Conservation (phyloP, 2,797 vertebrate genomes). For the Hephaestus fuliginosus region DNA sequence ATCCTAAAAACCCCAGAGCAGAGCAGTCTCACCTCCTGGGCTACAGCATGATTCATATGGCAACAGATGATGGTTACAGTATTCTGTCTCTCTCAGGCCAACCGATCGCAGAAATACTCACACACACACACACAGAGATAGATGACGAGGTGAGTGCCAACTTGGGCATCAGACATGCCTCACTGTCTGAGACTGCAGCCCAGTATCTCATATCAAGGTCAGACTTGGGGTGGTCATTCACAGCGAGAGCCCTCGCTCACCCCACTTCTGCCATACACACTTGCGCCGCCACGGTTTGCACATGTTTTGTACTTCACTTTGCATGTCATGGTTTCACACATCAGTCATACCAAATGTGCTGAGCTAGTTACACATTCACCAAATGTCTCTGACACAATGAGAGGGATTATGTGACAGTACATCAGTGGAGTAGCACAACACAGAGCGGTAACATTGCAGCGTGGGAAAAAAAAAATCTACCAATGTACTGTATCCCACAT, state of each 20-base stretch:
- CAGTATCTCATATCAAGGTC: slow-evolving; percentile 74
- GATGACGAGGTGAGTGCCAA: slow-evolving; percentile 67
- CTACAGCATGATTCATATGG: slow-evolving; percentile 74
- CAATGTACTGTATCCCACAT: slow-evolving; percentile 40
- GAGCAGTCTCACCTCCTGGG: slow-evolving; percentile 65
- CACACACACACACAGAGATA: slow-evolving; percentile 35
- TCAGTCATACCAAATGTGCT: slow-evolving; percentile 19
- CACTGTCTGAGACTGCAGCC: slow-evolving; percentile 73
- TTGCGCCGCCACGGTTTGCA: neutral
- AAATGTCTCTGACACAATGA: slow-evolving; percentile 39
- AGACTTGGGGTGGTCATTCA: slow-evolving; percentile 40
- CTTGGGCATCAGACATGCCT: slow-evolving; percentile 70
- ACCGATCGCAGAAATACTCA: slow-evolving; percentile 41
- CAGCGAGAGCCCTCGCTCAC: slow-evolving; percentile 42
- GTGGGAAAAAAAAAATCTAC: slow-evolving; percentile 44
- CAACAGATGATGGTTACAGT: slow-evolving; percentile 76
- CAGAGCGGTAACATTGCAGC: slow-evolving; percentile 33
- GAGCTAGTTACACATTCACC: slow-evolving; percentile 24
- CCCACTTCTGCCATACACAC: neutral
- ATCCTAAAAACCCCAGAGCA: slow-evolving; percentile 38
- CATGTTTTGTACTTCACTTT: slow-evolving; percentile 1
- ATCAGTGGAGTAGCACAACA: slow-evolving; percentile 19
- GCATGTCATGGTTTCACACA: slow-evolving; percentile 10
- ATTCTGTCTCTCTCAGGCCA: slow-evolving; percentile 49
- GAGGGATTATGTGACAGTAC: slow-evolving; percentile 38